Evolutionary conservation across 2,888 invertebrate genomes (phyloP).

Genomic region (Drosophila putrida): DNA sequence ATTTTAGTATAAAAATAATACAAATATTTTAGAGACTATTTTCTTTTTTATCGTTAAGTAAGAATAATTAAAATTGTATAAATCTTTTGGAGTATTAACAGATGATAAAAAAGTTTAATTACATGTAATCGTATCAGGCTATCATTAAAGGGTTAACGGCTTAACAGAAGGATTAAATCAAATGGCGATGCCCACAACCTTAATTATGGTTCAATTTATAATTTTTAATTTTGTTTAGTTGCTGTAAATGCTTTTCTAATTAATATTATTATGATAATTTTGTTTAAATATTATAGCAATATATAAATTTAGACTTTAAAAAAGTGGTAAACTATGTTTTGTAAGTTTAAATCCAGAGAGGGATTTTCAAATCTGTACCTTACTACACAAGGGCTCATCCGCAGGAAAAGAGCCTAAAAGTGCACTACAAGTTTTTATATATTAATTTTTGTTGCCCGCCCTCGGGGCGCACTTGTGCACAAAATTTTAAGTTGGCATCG

Average conservation of each 20-base stretch:
- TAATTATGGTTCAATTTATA: background rate
- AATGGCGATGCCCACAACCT: background rate
- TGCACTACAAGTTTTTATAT: slow-evolving; percentile 37
- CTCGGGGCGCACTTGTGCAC: slow-evolving; percentile 37
- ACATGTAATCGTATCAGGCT: background rate
- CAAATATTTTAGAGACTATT: background rate
- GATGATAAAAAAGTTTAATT: background rate
- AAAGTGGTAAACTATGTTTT: background rate
- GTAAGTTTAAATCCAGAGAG: background rate
- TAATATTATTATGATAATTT: no score
- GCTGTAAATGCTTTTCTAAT: no score
- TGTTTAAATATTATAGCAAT: background rate
- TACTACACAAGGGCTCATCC: background rate
- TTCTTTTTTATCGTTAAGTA: background rate
- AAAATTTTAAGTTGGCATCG: slow-evolving; percentile 52
- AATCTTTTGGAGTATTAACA: background rate
- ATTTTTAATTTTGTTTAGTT: no score
- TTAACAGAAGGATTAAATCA: background rate
- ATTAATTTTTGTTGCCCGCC: slow-evolving; percentile 26
- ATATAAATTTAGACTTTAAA: background rate
- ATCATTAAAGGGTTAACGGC: background rate
- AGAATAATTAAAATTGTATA: background rate
- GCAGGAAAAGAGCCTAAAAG: slow-evolving; percentile 19
- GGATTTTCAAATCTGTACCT: background rate
- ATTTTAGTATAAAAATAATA: background rate